Evolutionary conservation across 2,797 vertebrate species (phyloP), one percentile per base, ranked within the genome.

Genomic region (Graptemys geographica): DNA sequence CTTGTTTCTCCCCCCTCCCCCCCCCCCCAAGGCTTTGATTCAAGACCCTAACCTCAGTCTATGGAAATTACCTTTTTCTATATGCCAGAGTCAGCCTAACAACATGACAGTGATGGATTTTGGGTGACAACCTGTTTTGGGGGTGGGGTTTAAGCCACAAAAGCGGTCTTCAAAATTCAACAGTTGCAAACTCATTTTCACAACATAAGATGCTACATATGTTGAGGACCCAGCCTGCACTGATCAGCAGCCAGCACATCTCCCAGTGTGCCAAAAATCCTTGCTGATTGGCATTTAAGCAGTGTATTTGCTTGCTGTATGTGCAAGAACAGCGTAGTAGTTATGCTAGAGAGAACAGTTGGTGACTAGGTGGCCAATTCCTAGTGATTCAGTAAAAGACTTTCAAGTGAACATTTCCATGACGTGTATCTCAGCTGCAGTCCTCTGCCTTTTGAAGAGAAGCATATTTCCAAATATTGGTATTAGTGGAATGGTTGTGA

Each of bases 41-140:
- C 5, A 28, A 89, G 4, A 3, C 1, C 84, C 31, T 4, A 88
- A 4, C 1, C 89, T 69, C 59, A 37, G 3, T 1, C 0, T 6
- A 37, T 6, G 25, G 13, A 9, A 84, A 83, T 15, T 25, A 21
- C 1, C 1, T 33, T 5, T 0, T 1, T 5, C 11, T 3, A 0
- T 69, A 28, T 2, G 5, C 5, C 1, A 21, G 57, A 93, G 28
- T 62, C 41, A 92, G 10, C 19, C 49, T 84, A 79, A 52, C 55
- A 57, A 82, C 5, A 2, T 65, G 4, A 69, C 74, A 83, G 13
- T 7, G 19, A 56, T 0, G 0, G 25, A 79, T 59, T 82, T 82
- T 5, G 1, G 47, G 27, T 9, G 25, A 9, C 27, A 57, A 72
- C 69, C 25, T 33, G 13, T 62, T 8, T 53, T 80, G 37, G 56